Evolutionary conservation across 2,888 invertebrate genomes (phyloP), one percentile per base, ranked within the genome.

Genomic region (Andricus curvator): DNA sequence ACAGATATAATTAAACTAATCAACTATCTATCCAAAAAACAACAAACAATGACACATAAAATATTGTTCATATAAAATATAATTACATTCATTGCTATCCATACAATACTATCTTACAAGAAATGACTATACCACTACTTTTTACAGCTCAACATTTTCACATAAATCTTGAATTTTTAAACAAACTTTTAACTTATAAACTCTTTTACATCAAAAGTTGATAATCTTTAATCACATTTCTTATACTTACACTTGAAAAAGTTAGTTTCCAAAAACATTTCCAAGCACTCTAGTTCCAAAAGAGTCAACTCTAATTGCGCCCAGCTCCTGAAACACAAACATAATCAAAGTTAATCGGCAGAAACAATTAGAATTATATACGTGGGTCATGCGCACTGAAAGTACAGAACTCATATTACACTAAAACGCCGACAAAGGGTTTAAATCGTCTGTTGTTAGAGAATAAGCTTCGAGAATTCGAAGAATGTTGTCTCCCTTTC

Each of bases 401-500:
- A 67, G 33, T 67, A n/a, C 11, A 37, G n/a, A 67, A 67, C 9
- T 37, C 13, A n/a, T 67, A 41, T 20, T n/a, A 37, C 37, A 41
- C 66, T n/a, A 13, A 67, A 20, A 41, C 5, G 6, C 25, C 25
- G 20, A n/a, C 66, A 67, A 37, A 67, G 15, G 22, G 25, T 68
- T 68, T 25, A 68, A 68, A 68, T 68, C 17, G 41, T 44, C 44
- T 44, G 22, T 68, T 25, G 44, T 68, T 68, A 70, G 48, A 29
- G 33, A 37, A 20, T 67, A 67, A 51, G 56, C 22, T 29, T 13
- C 6, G 51, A 74, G 56, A 56, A 74, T 74, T 56, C 4, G 15
- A 33, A 56, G 74, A 74, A 74, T 74, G 33, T 56, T 74, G 33
- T 74, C 74, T 74, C 51, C 33, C 56, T 56, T 56, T 74, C 74